Conservation (phyloP, 2,113 vertebrate genomes). For the Paratilapia polleni region DNA sequence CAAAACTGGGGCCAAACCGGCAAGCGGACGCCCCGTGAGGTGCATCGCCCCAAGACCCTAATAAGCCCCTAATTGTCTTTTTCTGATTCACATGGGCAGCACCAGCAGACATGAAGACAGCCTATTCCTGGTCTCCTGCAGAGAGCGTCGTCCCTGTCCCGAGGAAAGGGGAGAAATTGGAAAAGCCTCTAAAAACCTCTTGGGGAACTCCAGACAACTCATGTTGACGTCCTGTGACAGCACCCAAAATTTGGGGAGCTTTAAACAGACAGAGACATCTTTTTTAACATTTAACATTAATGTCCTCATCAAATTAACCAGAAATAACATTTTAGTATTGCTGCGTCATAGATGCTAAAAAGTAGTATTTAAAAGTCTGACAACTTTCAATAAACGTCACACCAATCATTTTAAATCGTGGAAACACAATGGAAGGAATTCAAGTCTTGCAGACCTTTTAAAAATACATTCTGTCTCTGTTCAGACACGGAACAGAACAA, state of each 20-base stretch:
- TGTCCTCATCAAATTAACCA: not conserved
- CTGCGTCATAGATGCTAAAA: not conserved
- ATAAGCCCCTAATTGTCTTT: conserved; percentile 95
- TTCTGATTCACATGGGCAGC: conserved; percentile 83
- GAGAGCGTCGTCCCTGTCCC: conserved; percentile 42
- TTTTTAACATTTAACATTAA: not conserved
- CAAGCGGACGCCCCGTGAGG: conserved; percentile 87
- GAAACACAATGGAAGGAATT: not conserved
- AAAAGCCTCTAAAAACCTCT: conserved; percentile 26
- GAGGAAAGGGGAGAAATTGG: conserved; percentile 33
- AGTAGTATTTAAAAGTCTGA: not conserved
- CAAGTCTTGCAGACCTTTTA: not conserved
- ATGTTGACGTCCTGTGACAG: conserved; percentile 36
- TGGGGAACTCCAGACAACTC: conserved; percentile 34
- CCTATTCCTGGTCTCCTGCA: conserved; percentile 58
- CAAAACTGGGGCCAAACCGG: conserved; percentile 85
- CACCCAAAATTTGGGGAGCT: conserved; percentile 29
- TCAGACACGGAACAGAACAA: not conserved
- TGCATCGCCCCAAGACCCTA: conserved; percentile 87
- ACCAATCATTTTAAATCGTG: not conserved
- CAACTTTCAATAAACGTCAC: not conserved
- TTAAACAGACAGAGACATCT: not conserved
- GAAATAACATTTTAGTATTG: not conserved
- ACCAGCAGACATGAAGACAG: conserved; percentile 67
- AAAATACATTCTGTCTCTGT: not conserved